Evolutionary conservation across 92 coral and sea anemone species (phyloP).

Genomic region (Chrysogorgia sp.): DNA sequence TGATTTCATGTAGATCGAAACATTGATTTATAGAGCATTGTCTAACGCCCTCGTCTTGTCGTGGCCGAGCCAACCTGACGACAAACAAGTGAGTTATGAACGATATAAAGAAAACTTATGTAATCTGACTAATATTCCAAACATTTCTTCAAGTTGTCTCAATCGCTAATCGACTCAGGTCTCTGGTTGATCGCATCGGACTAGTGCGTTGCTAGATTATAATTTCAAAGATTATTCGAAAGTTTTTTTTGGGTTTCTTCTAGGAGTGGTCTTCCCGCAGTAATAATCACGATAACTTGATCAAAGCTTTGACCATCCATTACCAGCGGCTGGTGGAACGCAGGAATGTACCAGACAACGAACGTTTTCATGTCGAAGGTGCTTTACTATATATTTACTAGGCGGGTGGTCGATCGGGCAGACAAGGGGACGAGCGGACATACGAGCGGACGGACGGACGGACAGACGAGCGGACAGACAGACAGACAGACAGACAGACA

Average conservation of each 20-base stretch:
- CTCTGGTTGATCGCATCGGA: too few relatives aligned
- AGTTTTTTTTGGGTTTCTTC: neutral
- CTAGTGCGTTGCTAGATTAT: slow-evolving; percentile 1
- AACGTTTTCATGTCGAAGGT: slow-evolving; percentile 83
- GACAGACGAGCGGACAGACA: too few relatives aligned
- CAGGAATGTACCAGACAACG: slow-evolving; percentile 56
- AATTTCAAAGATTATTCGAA: too few relatives aligned
- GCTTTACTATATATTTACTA: slow-evolving; percentile 2
- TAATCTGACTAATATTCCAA: too few relatives aligned
- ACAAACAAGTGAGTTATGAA: slow-evolving; percentile 91
- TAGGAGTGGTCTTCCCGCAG: slow-evolving; percentile 97
- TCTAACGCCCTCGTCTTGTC: slow-evolving; percentile 93
- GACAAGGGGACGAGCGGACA: too few relatives aligned
- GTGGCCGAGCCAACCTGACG: slow-evolving; percentile 86
- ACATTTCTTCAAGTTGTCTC: too few relatives aligned
- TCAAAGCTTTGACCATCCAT: slow-evolving; percentile 75
- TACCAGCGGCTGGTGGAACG: slow-evolving; percentile 70
- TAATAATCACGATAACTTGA: slow-evolving; percentile 76
- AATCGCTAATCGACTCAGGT: too few relatives aligned
- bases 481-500: too few relatives aligned
- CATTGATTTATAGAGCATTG: slow-evolving; percentile 79
- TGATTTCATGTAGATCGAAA: slow-evolving; percentile 68
- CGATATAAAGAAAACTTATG: too few relatives aligned
- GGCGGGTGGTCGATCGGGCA: too few relatives aligned
- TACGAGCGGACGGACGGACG: too few relatives aligned